A percentile compares a stretch with the other conserved stretches of the same genome.
Evolutionary conservation across 2,888 invertebrate species (phyloP).

Genomic region (Anodontia alba): DNA sequence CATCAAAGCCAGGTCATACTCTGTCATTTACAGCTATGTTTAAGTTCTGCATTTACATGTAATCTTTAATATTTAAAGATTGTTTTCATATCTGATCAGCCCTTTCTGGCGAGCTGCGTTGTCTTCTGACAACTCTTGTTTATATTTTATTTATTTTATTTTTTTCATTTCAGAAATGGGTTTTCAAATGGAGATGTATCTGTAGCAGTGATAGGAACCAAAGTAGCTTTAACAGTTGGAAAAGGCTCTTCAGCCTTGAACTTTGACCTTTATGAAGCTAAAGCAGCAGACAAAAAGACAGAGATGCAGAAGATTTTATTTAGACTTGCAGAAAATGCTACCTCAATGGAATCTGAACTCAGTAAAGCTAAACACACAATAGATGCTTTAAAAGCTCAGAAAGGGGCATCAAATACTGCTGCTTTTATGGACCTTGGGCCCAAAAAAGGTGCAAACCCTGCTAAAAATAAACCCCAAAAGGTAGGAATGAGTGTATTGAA

Average conservation of each 20-base stretch:
- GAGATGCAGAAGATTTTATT: slow-evolving; percentile 79
- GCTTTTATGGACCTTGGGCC: slow-evolving; percentile 72
- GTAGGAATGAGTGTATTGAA: slow-evolving; percentile 83
- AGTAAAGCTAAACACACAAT: slow-evolving; percentile 74
- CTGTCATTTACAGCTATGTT: no score
- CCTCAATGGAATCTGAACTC: slow-evolving; percentile 70
- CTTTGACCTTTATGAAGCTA: slow-evolving; percentile 80
- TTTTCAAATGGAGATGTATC: slow-evolving; percentile 74
- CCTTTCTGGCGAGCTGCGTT: no score
- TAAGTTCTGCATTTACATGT: no score
- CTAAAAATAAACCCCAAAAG: slow-evolving; percentile 75
- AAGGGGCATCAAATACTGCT: slow-evolving; percentile 45
- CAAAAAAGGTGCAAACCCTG: slow-evolving; percentile 67
- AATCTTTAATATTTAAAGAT: no score
- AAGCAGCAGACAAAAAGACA: slow-evolving; percentile 77
- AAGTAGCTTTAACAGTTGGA: slow-evolving; percentile 76
- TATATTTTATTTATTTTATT: no score
- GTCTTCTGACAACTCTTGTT: no score
- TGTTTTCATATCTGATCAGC: no score
- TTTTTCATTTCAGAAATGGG: slow-evolving; percentile 69
- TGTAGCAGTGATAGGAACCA: slow-evolving; percentile 73
- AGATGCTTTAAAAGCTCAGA: slow-evolving; percentile 71
- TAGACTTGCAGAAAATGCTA: slow-evolving; percentile 72
- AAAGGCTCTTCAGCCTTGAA: slow-evolving; percentile 68
- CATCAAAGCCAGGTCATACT: no score